Evolutionary conservation across 2,888 invertebrate genomes (phyloP).

Genomic region (Temnothorax ravouxi): DNA sequence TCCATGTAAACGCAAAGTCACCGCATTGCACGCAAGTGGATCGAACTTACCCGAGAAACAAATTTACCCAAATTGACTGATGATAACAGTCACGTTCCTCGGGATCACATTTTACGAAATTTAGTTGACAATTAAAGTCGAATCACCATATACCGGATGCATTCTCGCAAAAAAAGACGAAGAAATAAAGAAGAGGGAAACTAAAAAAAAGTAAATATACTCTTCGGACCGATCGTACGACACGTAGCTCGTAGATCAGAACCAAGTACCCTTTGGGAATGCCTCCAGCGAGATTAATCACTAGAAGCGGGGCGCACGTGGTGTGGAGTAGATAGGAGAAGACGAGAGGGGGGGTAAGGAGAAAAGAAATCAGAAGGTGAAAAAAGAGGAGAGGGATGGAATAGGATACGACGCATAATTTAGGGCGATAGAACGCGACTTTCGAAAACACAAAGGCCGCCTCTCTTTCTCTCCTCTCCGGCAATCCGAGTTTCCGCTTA

Average conservation of each 20-base stretch:
- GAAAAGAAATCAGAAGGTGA: conserved; percentile 45
- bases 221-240: conserved; percentile 42
- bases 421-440: conserved; percentile 69
- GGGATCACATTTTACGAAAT: conserved; percentile 22
- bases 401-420: conserved; percentile 69
- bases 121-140: background rate
- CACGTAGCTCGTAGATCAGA: conserved; percentile 79
- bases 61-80: background rate
- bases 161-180: background rate
- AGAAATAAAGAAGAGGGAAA: background rate
- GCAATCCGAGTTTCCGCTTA: conserved; percentile 67
- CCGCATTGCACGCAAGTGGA: conserved; percentile 3
- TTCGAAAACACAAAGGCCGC: conserved; percentile 73
- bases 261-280: conserved; percentile 82
- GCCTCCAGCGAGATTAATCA: conserved; percentile 81
- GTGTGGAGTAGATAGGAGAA: conserved; percentile 31
- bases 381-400: conserved; percentile 16
- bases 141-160: background rate
- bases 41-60: conserved; percentile 24
- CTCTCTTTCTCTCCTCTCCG: conserved; percentile 40
- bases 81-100: background rate
- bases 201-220: conserved; percentile 28
- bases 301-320: conserved; percentile 71
- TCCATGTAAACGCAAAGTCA: conserved; percentile 24
- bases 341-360: conserved; percentile 31